Evolutionary conservation across 2,113 vertebrate species (phyloP).

Genomic region (Herpailurus yagouaroundi): DNA sequence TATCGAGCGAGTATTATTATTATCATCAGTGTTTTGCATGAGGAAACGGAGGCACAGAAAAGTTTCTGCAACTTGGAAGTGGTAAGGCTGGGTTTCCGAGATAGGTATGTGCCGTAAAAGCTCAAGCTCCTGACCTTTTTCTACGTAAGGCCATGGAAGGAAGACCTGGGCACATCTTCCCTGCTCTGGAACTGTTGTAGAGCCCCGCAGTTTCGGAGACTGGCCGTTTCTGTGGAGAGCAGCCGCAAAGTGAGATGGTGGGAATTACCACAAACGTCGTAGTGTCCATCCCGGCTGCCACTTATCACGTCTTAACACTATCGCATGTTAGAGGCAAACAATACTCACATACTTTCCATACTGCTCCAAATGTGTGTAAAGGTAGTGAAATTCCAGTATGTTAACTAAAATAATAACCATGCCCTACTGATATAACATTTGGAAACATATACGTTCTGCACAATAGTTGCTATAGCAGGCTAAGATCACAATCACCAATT

Average conservation of each 20-base stretch:
- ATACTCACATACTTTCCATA: neutral
- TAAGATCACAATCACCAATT: neutral
- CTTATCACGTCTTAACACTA: neutral
- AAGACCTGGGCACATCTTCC: neutral
- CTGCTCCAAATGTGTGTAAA: neutral
- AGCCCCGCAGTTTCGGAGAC: neutral
- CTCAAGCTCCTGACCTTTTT: neutral
- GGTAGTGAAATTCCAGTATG: neutral
- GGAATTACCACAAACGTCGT: neutral
- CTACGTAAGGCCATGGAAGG: neutral
- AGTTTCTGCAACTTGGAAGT: neutral
- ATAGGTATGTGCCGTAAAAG: fast-evolving
- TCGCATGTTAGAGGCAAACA: neutral
- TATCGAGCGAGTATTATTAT: too few relatives aligned
- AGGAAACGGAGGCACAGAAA: neutral
- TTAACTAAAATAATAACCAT: neutral
- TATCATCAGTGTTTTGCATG: neutral
- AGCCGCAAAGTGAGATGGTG: neutral
- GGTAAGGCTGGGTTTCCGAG: neutral
- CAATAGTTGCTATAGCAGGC: too few relatives aligned
- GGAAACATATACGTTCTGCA: too few relatives aligned
- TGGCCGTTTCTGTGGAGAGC: neutral
- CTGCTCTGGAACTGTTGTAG: neutral
- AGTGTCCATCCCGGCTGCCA: neutral
- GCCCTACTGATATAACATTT: neutral